Evolutionary conservation across 2,888 invertebrate genomes (phyloP), one percentile per base, ranked within the genome.

Genomic region (Sinelater perroti): DNA sequence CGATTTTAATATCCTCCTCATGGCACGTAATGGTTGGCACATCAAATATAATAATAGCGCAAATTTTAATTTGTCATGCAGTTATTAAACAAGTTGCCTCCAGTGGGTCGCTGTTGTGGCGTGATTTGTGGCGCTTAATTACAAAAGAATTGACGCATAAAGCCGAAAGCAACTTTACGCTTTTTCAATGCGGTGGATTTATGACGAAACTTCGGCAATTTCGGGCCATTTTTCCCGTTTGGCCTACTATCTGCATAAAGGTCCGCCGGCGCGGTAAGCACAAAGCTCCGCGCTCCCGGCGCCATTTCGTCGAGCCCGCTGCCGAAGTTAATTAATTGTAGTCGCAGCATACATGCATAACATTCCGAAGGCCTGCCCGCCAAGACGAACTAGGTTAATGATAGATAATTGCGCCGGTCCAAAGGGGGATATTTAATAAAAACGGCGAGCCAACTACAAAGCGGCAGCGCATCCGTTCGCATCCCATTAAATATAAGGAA

Each of bases 401-500:
- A 53, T 53, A 53, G 52, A 35, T 53, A 53, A 53, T 53, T 45
- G 45, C 36, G 24, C 44, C 26, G 21, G 20, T 10, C n/a, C 10
- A 42, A 51, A 51, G 42, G 42, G 50, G 35, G 45, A 47, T 53
- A 57, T 53, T 57, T 42, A 47, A 57, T 57, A 57, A 57, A 53
- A 57, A 52, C 28, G 20, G 47, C 40, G 8, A 38, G 31, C 42
- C 21, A 57, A 57, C 57, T 57, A 57, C 57, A 57, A 57, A 53
- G 57, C 47, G 44, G 44, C 35, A 44, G 50, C 17, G 52, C 49
- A 40, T 46, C 52, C 57, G 40, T 57, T 57, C 57, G 50, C 26
- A 57, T 57, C 57, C 51, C 57, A 57, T 57, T 57, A 57, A 57
- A 57, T 57, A 57, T 57, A 57, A 57, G 57, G 57, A 60, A 55